Evolutionary conservation across 2,888 invertebrate genomes (phyloP).

Genomic region (Chrysopilus asiliformis): DNA sequence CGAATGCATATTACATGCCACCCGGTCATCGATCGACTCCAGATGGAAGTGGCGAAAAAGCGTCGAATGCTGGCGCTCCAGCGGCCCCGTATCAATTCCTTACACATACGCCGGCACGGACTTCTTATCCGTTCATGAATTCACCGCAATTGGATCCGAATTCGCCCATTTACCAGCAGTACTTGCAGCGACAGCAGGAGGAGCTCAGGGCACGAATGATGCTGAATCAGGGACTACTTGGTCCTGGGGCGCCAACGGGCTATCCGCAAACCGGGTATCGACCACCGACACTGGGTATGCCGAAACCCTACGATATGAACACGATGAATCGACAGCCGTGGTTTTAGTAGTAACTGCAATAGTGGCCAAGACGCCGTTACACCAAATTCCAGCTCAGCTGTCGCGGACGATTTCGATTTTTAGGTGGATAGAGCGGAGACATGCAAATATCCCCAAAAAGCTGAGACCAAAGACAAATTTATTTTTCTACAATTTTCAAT

Average conservation of each 20-base stretch:
- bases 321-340: conserved; percentile 55
- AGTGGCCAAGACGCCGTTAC: not conserved
- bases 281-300: conserved; percentile 44
- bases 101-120: conserved; percentile 44
- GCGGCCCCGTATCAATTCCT: conserved; percentile 47
- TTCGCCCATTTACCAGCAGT: conserved; percentile 59
- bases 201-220: conserved; percentile 49
- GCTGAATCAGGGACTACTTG: conserved; percentile 29
- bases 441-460: too few relatives aligned
- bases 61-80: conserved; percentile 38
- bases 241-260: conserved; percentile 35
- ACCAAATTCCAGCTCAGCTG: not conserved
- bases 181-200: conserved; percentile 50
- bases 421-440: too few relatives aligned
- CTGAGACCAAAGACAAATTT: too few relatives aligned
- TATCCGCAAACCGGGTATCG: conserved; percentile 52
- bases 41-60: conserved; percentile 30
- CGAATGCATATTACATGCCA: conserved; percentile 46
- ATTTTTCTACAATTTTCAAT: too few relatives aligned
- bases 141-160: conserved; percentile 44
- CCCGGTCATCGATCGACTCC: conserved; percentile 35
- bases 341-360: conserved; percentile 38
- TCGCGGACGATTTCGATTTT: not conserved
- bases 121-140: conserved; percentile 49
- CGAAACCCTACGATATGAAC: conserved; percentile 61